Evolutionary conservation across 2,888 invertebrate species (phyloP), one percentile per base, ranked within the genome.

Genomic region (Biston betularia): DNA sequence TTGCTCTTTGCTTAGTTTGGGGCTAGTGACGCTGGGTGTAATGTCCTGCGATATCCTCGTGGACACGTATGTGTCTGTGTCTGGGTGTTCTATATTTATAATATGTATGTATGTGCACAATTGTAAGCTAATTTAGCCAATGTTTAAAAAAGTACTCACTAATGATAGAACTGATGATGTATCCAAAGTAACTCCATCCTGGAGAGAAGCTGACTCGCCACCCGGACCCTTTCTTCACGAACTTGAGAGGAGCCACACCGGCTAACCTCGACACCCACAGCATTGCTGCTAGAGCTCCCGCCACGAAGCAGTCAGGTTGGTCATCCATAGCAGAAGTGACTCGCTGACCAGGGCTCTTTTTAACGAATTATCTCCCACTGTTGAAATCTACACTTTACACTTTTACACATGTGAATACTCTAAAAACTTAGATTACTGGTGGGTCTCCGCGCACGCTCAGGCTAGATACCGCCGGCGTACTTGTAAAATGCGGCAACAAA

Each of bases 231-330:
- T 40, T 24, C 33, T 58, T 49, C n/a, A 11, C 6, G 33, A 58
- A 58, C 8, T 12, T 8, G 40, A 58, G 40, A 15, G 58, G 58
- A 35, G 58, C 49, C 0, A 49, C 8, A 4, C 58, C 58, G 6
- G 0, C 40, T 6, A 38, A 6, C 6, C 58, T 38, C 24, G 40
- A 48, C 40, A 40, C 9, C 11, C 58, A 24, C 38, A 58, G 49
- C 38, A 49, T 11, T 10, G 12, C n/a, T 12, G 40, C 58, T 9
- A 58, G 15, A 2, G 40, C 40, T 24, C 58, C 48, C n/a, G 40
- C 46, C 49, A 58, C 49, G n/a, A 12, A 38, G 24, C 58, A 38
- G 12, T 50, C 34, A 34, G 34, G 0, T 34, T n/a, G 34, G 6
- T 6, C 2, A 0, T 50, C 34, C 49, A 50, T 34, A 33, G 14